Conservation (phyloP, 2,888 invertebrate species). For the Acronicta alni region DNA sequence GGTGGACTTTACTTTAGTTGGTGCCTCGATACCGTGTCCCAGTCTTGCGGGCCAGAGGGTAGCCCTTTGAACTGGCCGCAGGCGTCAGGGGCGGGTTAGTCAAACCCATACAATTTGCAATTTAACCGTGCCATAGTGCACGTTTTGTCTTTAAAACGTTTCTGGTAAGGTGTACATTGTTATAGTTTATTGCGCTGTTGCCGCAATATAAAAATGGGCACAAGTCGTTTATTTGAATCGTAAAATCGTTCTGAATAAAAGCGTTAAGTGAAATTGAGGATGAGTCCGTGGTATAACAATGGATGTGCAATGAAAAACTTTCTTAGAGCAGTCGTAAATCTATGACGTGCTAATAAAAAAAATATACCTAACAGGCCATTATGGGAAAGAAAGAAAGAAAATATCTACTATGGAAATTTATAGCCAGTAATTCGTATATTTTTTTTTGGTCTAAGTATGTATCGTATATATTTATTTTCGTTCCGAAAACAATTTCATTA, state of each 20-base stretch:
- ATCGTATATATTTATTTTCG: background rate
- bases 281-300: constrained; percentile 29
- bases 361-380: constrained; percentile 1
- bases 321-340: background rate
- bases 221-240: constrained; percentile 37
- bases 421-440: background rate
- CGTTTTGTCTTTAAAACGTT: constrained; percentile 72
- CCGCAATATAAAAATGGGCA: constrained; percentile 56
- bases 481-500: background rate
- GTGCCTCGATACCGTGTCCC: constrained; percentile 58
- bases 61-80: constrained; percentile 82
- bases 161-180: constrained; percentile 65
- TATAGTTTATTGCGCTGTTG: constrained; percentile 58
- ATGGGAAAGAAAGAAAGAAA: background rate
- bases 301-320: constrained; percentile 26
- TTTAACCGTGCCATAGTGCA: constrained; percentile 71
- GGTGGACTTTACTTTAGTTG: constrained; percentile 46
- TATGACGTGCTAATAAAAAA: constrained; percentile 34
- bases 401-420: background rate
- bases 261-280: constrained; percentile 44
- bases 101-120: constrained; percentile 73
- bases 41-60: constrained; percentile 66
- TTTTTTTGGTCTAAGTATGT: background rate
- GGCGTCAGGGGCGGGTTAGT: constrained; percentile 69
- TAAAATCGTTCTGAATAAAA: constrained; percentile 51